Base-by-base conservation (phyloP, 35 echinoderm and acorn worm species). In the Diadema setosum region DNA sequence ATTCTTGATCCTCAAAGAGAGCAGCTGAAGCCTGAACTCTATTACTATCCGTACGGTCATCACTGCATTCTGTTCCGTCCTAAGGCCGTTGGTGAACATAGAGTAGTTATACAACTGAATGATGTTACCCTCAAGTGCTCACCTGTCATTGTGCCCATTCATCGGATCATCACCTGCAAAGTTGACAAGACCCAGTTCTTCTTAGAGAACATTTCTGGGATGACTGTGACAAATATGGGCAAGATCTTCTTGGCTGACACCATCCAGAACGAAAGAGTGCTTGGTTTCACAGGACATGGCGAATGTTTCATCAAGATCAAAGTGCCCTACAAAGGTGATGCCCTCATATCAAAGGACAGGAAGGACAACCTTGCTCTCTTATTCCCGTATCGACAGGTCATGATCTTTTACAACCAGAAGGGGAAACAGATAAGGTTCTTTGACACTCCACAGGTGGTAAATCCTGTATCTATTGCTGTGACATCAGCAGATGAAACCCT, bases 171-270 rank as follows among this genome's bases (percentile, higher is more conserved):
- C 25, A 45, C 82, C 20, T 74, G 81, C 20, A 41, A 23, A 6
- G 44, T 81, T 3, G 60, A 83, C 11, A 59, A 90, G 36, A 82
- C 59, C 15, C 59, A 57, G 12, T 83, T 83, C 42, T 82, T 90
- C 44, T 61, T 83, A 18, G 88, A 90, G 81, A 82, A 90, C 35
- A 82, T 63, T 17, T 67, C 55, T 30, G 81, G 88, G 23, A 81
- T 90, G 25, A 67, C 80, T 8, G 80, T 90, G 1, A 70, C 80
- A 21, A 43, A 42, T 24, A 90, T 83, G 58, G 88, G 88, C 8
- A 83, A 90, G 37, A 84, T 90, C 14, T 84, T 49, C 50, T 58
- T 90, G 33, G 88, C 88, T 39, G 88, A 90, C 25, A 90, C 88
- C 42, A 83, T 84, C 44, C 59, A 90, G 80, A 90, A 90, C 32